A percentile compares a stretch with the other conserved stretches of the same genome.
phyloP scores from a whole-genome alignment of 2,888 invertebrate genomes.

The Nephrotoma flavescens region DNA sequence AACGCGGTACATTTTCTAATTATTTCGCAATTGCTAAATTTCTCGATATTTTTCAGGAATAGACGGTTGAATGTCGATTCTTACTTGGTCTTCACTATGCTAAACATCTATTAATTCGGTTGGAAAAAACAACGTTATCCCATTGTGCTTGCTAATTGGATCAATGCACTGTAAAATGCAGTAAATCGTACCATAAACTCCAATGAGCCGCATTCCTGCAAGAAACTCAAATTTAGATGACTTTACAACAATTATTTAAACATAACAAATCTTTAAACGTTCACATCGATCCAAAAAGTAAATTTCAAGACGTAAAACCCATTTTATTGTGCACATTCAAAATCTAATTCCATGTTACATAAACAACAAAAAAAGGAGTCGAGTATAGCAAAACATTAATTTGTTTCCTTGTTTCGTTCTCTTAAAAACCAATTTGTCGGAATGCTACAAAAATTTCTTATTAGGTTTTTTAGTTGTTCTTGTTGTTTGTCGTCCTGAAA shows the following conservation, averaged over 20 bases:
- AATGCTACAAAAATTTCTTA: neutral
- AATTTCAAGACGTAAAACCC: neutral
- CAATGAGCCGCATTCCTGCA: too few relatives aligned
- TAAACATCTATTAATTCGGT: too few relatives aligned
- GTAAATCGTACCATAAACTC: too few relatives aligned
- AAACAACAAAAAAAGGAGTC: neutral
- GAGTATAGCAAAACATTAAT: neutral
- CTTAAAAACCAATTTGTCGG: neutral
- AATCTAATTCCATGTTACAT: neutral
- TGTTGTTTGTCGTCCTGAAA: neutral
- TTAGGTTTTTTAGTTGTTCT: neutral
- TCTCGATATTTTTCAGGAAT: too few relatives aligned
- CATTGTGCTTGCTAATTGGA: too few relatives aligned
- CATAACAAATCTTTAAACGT: neutral
- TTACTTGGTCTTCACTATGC: too few relatives aligned
- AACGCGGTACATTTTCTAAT: too few relatives aligned
- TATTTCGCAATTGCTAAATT: too few relatives aligned
- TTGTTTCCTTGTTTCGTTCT: neutral
- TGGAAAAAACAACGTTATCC: too few relatives aligned
- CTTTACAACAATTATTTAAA: neutral
- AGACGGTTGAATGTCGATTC: too few relatives aligned
- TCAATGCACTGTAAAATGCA: too few relatives aligned
- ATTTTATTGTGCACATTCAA: neutral
- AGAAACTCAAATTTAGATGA: too few relatives aligned
- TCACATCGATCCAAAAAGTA: neutral